Evolutionary conservation across 2,888 invertebrate species (phyloP).

Genomic region (Hylaea fasciaria): DNA sequence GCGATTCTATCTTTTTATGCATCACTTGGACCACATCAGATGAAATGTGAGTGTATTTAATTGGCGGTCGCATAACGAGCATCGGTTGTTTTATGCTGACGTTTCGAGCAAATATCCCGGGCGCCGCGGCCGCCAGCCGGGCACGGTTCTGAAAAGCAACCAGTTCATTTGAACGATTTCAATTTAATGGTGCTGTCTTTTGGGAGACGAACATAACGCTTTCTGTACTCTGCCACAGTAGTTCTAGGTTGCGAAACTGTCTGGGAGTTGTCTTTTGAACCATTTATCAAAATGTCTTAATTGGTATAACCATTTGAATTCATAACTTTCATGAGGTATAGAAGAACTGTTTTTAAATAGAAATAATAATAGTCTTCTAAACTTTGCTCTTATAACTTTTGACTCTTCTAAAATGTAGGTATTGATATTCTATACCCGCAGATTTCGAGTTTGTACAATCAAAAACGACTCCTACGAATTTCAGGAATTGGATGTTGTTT

Average conservation of each 20-base stretch:
- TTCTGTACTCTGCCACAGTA: not conserved
- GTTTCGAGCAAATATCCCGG: slow-evolving; percentile 38
- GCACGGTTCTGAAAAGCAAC: slow-evolving; percentile 21
- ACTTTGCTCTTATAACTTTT: too few relatives aligned
- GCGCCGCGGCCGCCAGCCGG: slow-evolving; percentile 23
- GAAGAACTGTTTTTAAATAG: too few relatives aligned
- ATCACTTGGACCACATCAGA: slow-evolving; percentile 18
- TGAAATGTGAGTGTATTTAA: slow-evolving; percentile 46
- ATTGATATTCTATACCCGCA: too few relatives aligned
- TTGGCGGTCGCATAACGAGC: slow-evolving; percentile 49
- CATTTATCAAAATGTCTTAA: not conserved
- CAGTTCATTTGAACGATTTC: slow-evolving; percentile 3
- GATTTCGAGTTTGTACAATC: too few relatives aligned
- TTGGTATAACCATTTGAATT: too few relatives aligned
- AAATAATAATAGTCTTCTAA: too few relatives aligned
- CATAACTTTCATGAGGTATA: too few relatives aligned
- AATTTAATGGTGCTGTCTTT: slow-evolving; percentile 6
- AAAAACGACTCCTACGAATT: too few relatives aligned
- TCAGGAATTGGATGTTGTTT: too few relatives aligned
- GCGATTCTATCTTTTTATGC: not conserved
- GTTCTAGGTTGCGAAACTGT: too few relatives aligned
- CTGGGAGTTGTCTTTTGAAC: not conserved
- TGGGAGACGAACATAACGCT: not conserved
- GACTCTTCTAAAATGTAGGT: too few relatives aligned
- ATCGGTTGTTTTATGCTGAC: slow-evolving; percentile 46